phyloP scores from a whole-genome alignment of 2,113 vertebrate genomes.

The Osmerus mordax region DNA sequence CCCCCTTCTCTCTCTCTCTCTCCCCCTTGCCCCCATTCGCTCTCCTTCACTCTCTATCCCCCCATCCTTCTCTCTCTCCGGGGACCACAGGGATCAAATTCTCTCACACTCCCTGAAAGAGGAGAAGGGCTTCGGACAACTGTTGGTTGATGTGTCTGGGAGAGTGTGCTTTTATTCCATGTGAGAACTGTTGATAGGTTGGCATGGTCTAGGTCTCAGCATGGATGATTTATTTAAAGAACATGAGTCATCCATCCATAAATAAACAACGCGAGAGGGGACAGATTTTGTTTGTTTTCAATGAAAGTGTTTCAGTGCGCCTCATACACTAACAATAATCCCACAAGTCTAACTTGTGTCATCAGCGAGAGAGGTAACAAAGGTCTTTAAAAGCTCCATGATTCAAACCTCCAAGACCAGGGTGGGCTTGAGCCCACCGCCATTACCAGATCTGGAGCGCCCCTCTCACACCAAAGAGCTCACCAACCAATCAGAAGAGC shows the following conservation, averaged over 20 bases:
- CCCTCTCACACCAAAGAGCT: too few species aligned
- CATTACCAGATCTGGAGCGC: neutral
- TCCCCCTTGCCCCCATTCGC: neutral
- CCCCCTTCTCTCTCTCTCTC: constrained; percentile 12
- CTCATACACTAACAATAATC: too few species aligned
- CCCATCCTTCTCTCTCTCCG: neutral
- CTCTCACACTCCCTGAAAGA: constrained; percentile 43
- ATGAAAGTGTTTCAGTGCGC: too few species aligned
- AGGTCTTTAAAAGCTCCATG: neutral
- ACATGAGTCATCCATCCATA: too few species aligned
- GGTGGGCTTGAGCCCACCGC: neutral
- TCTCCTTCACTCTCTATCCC: neutral
- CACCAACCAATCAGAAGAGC: too few species aligned
- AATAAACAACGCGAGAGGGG: too few species aligned
- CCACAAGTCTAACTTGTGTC: too few species aligned
- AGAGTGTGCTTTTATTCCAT: too few species aligned
- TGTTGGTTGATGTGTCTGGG: constrained; percentile 8
- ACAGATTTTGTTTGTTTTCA: too few species aligned
- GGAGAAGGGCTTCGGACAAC: constrained; percentile 37
- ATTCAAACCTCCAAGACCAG: neutral
- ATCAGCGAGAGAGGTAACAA: too few species aligned
- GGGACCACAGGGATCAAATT: constrained; percentile 23
- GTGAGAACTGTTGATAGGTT: constrained; percentile 27
- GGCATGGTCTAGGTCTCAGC: constrained; percentile 37
- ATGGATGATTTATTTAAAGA: neutral